A percentile compares a stretch with the other conserved stretches of the same genome.
Evolutionary conservation across 2,797 vertebrate species (phyloP).

Genomic region (Xiphophorus birchmanni): DNA sequence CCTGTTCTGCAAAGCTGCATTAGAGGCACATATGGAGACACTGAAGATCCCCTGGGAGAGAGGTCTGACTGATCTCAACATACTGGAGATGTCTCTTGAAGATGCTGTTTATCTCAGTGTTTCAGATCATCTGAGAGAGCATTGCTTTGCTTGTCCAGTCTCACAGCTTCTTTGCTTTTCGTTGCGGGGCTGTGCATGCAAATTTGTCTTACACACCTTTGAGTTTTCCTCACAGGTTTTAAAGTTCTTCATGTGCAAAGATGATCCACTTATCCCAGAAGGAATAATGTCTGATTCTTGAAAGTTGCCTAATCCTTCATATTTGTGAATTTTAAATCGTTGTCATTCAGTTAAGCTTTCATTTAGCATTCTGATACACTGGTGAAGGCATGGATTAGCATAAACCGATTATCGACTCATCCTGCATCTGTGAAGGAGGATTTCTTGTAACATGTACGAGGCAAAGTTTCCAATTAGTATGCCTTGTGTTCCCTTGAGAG

Average conservation of each 20-base stretch:
- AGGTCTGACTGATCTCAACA: constrained; percentile 43
- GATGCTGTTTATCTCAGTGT: constrained; percentile 38
- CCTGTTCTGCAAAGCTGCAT: constrained; percentile 43
- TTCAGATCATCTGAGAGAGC: constrained; percentile 33
- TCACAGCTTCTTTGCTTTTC: constrained; percentile 3
- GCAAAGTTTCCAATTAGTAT: constrained; percentile 65
- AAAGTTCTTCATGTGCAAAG: constrained; percentile 24
- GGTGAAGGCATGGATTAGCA: constrained; percentile 69
- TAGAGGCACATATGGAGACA: constrained; percentile 39
- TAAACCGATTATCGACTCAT: constrained; percentile 70
- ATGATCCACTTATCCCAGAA: constrained; percentile 43
- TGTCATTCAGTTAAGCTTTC: constrained; percentile 67
- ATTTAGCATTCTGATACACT: constrained; percentile 73
- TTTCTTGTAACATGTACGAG: constrained; percentile 53
- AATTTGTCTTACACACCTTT: not conserved
- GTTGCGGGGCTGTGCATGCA: constrained; percentile 22
- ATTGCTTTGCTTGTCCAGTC: constrained; percentile 16
- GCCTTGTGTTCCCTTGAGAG: constrained; percentile 31
- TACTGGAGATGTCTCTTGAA: constrained; percentile 26
- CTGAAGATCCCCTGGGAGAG: constrained; percentile 43
- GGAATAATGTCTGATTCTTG: constrained; percentile 58
- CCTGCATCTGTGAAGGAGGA: constrained; percentile 55
- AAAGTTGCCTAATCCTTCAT: constrained; percentile 69
- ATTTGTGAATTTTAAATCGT: constrained; percentile 72
- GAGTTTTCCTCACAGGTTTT: constrained; percentile 9